A percentile compares a stretch with the other conserved stretches of the same genome.
These are phyloP conservation scores for Cinara cedri DNA, from an alignment of 2,888 invertebrate species.

Conservation along the genomic window DNA sequence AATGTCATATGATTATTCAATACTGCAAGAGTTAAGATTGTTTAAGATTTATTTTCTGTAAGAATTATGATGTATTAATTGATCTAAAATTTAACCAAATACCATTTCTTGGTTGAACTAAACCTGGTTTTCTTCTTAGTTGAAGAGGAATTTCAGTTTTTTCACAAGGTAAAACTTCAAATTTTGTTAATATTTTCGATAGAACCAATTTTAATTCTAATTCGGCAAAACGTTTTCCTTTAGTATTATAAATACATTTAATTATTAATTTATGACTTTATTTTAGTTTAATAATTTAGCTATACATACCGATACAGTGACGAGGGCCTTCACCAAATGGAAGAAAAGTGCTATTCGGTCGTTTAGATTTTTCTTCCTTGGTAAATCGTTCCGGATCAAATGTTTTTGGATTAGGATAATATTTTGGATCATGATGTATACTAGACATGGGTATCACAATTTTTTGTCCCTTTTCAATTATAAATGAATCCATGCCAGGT, in stretches of 20 bases:
- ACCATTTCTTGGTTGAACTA: not conserved
- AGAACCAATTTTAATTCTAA: slow-evolving; percentile 67
- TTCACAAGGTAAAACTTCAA: slow-evolving; percentile 44
- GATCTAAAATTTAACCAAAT: not conserved
- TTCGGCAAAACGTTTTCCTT: slow-evolving; percentile 66
- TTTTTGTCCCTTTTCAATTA: slow-evolving; percentile 45
- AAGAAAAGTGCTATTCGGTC: slow-evolving; percentile 31
- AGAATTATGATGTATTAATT: no score
- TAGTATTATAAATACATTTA: slow-evolving; percentile 60
- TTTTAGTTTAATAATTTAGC: not conserved
- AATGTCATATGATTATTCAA: no score
- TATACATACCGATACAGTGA: slow-evolving; percentile 36
- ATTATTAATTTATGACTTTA: no score
- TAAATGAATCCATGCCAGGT: not conserved
- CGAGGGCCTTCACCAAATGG: slow-evolving; percentile 54
- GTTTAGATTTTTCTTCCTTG: slow-evolving; percentile 33
- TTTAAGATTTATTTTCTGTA: no score
- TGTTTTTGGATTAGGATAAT: slow-evolving; percentile 27
- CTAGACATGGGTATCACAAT: slow-evolving; percentile 28
- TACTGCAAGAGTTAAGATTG: no score
- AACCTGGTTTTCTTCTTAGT: not conserved
- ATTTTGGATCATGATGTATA: slow-evolving; percentile 41
- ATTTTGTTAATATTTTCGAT: slow-evolving; percentile 64
- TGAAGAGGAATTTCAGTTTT: slow-evolving; percentile 56
- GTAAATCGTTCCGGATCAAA: slow-evolving; percentile 54